Evolutionary conservation across 2,797 vertebrate genomes (phyloP), one percentile per base, ranked within the genome.

Genomic region (Poeciliopsis paucimaculata): DNA sequence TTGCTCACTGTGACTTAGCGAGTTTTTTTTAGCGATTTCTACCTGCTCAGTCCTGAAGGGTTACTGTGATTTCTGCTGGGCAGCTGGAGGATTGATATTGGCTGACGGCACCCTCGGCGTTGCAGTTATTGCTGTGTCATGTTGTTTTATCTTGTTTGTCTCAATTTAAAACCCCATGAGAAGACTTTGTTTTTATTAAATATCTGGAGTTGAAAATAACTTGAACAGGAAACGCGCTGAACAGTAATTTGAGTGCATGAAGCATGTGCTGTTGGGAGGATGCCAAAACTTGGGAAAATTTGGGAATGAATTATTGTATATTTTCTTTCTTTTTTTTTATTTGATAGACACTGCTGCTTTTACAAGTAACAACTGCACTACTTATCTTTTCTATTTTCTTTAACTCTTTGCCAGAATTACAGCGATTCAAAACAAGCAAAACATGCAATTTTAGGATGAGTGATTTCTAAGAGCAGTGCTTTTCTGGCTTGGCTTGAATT

Each of bases 91-190:
- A 95, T 92, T 75, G 92, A 95, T 94, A 86, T 75, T 8, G 55
- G 81, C 90, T 94, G 94, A 94, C 93, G 82, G 93, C 87, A 83
- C 81, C 91, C 85, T 80, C 28, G 82, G 92, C 49, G 76, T 89
- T 79, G 72, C 86, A 2, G 78, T 86, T 60, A 57, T 91, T 93
- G 94, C 93, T 93, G 93, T 88, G 93, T 95, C 94, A 93, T 93
- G 91, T 83, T 90, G 72, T 87, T 90, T 90, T 71, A 81, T 90
- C 86, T 45, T 90, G 85, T 93, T 93, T 90, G 89, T 94, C 91
- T 94, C 86, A 80, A 83, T 93, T 93, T 91, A 84, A 87, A 88
- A 83, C 82, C 83, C 86, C 88, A 51, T 77, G 79, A 91, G 86
- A 90, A 47, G 78, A 72, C 77, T 88, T 82, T 79, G 82, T 64